phyloP scores from a whole-genome alignment of 2,113 vertebrate genomes.

The Toxotes jaculatrix region DNA sequence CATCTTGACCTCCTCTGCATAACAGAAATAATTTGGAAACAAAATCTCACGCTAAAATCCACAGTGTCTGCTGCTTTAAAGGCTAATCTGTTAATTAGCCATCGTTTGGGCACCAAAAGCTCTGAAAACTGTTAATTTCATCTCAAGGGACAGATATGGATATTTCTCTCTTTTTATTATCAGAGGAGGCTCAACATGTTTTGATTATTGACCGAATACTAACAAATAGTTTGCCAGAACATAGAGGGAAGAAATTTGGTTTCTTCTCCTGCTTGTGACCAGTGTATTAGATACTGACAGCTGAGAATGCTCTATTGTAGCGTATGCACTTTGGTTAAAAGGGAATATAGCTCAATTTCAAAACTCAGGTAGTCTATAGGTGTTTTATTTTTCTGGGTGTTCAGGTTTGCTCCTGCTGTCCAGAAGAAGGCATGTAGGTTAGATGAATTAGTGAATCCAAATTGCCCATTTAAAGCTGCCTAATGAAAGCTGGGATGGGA shows the following conservation, averaged over 20 bases:
- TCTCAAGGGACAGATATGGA: not conserved
- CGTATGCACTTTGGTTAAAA: slow-evolving; percentile 62
- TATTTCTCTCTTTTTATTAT: not conserved
- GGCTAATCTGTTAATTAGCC: not conserved
- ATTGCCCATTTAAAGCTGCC: not conserved
- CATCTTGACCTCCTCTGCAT: slow-evolving; percentile 72
- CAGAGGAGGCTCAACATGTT: slow-evolving; percentile 67
- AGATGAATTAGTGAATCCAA: not conserved
- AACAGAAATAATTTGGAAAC: not conserved
- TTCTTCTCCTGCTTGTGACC: slow-evolving; percentile 64
- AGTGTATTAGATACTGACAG: slow-evolving; percentile 34
- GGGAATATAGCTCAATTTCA: slow-evolving; percentile 58
- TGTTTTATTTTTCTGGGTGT: not conserved
- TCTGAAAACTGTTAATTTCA: not conserved
- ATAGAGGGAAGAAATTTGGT: slow-evolving; percentile 50
- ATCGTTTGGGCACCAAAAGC: not conserved
- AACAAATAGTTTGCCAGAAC: slow-evolving; percentile 44
- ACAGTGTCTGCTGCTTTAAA: not conserved
- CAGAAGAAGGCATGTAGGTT: not conserved
- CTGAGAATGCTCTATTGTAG: slow-evolving; percentile 60
- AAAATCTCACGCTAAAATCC: not conserved
- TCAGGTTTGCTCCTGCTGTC: not conserved
- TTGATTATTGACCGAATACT: slow-evolving; percentile 60
- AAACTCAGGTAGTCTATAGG: not conserved
- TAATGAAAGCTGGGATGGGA: not conserved